Evolutionary conservation across 2,888 invertebrate genomes (phyloP).

Genomic region (Cyaniris semiargus): DNA sequence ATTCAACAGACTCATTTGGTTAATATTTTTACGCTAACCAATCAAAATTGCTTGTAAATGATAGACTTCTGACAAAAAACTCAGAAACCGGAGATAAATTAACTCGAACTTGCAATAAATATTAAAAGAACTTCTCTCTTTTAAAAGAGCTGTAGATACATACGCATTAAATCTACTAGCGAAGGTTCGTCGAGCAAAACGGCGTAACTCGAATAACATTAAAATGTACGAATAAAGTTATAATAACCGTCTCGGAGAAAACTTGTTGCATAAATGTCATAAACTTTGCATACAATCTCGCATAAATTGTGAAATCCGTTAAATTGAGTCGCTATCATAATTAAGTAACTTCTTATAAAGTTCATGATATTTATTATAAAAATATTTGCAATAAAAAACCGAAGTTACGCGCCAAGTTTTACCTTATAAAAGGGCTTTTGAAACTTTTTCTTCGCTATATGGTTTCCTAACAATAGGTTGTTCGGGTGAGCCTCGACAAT

Average conservation of each 20-base stretch:
- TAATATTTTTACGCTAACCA: too few relatives aligned
- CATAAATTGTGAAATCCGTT: slow-evolving; percentile 27
- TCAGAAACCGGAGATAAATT: background rate
- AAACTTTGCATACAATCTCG: slow-evolving; percentile 23
- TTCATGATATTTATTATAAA: slow-evolving; percentile 25
- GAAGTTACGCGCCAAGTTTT: slow-evolving; percentile 36
- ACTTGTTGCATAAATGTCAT: slow-evolving; percentile 31
- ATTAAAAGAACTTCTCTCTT: background rate
- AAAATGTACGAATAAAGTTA: slow-evolving; percentile 33
- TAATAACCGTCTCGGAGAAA: slow-evolving; percentile 31
- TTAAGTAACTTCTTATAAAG: slow-evolving; percentile 25
- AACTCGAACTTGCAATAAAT: background rate
- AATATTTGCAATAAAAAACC: slow-evolving; percentile 7
- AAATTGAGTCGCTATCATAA: slow-evolving; percentile 22
- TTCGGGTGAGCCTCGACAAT: background rate
- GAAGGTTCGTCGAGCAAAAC: background rate
- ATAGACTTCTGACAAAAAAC: background rate
- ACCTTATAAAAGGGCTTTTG: slow-evolving; percentile 37
- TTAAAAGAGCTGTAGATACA: background rate
- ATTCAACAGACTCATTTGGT: too few relatives aligned
- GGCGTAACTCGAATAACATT: background rate
- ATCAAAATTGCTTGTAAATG: too few relatives aligned
- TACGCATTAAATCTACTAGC: slow-evolving; percentile 1
- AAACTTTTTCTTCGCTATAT: slow-evolving; percentile 37
- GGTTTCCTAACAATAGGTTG: slow-evolving; percentile 32